Evolutionary conservation across 2,797 vertebrate genomes (phyloP).

Genomic region (Australoheros facetus): DNA sequence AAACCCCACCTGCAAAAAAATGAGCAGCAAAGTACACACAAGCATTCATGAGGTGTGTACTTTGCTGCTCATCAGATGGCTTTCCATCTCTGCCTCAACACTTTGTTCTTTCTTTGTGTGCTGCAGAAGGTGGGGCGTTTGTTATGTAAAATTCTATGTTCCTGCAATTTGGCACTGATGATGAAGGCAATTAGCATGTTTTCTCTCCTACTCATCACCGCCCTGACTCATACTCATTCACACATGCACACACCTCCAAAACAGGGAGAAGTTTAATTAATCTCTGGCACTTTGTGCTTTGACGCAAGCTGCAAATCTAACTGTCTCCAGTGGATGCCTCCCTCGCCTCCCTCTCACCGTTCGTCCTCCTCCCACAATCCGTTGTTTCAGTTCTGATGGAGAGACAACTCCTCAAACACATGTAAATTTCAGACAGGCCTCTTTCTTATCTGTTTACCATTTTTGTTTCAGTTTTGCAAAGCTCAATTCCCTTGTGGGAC

Average conservation of each 20-base stretch:
- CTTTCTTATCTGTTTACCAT: background rate
- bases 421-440: slow-evolving; percentile 10
- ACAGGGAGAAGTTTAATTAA: slow-evolving; percentile 70
- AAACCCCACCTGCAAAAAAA: background rate
- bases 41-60: background rate
- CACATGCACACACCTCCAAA: slow-evolving; percentile 54
- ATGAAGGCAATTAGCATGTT: slow-evolving; percentile 63
- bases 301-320: slow-evolving; percentile 58
- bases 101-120: slow-evolving; percentile 22
- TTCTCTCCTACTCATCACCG: slow-evolving; percentile 59
- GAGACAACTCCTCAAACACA: slow-evolving; percentile 48
- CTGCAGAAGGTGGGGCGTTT: slow-evolving; percentile 19
- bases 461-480: slow-evolving; percentile 22
- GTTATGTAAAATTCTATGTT: slow-evolving; percentile 45
- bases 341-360: slow-evolving; percentile 38
- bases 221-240: slow-evolving; percentile 57
- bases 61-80: background rate
- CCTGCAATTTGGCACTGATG: slow-evolving; percentile 52
- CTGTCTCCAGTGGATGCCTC: slow-evolving; percentile 59
- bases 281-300: slow-evolving; percentile 64
- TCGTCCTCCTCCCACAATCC: slow-evolving; percentile 45
- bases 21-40: background rate
- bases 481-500: slow-evolving; percentile 1
- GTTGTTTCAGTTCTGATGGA: slow-evolving; percentile 35
- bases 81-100: background rate